These are phyloP conservation scores for Triplophysa dalaica DNA, from an alignment of 2,113 vertebrate genomes.

Conservation along the genomic window DNA sequence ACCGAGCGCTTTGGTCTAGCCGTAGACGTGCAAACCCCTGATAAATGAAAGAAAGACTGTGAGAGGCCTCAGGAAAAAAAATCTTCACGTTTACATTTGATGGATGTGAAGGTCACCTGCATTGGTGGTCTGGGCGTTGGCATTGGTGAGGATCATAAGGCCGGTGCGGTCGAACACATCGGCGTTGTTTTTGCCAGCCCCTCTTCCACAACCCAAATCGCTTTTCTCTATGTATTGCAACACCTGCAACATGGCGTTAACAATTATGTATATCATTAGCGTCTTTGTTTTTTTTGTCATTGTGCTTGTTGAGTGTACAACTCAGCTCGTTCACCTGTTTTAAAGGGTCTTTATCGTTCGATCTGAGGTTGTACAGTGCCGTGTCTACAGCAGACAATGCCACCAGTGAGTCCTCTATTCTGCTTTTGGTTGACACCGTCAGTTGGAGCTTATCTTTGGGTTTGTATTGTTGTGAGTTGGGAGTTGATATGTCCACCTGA, in stretches of 20 bases:
- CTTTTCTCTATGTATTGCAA: conserved; percentile 78
- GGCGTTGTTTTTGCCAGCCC: conserved; percentile 81
- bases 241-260: conserved; percentile 68
- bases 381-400: conserved; percentile 83
- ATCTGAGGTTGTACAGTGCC: conserved; percentile 76
- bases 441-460: conserved; percentile 74
- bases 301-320: not conserved
- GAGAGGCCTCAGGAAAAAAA: too few species aligned
- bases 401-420: conserved; percentile 73
- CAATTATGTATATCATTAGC: too few species aligned
- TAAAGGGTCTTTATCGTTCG: conserved; percentile 67
- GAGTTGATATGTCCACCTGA: conserved; percentile 73
- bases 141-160: conserved; percentile 88
- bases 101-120: conserved; percentile 44
- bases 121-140: conserved; percentile 71
- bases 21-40: conserved; percentile 55
- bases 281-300: too few species aligned
- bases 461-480: conserved; percentile 47
- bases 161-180: conserved; percentile 85
- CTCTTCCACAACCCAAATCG: conserved; percentile 90
- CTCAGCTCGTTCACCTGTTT: conserved; percentile 48
- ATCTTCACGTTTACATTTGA: too few species aligned
- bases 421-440: conserved; percentile 62
- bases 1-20: conserved; percentile 62
- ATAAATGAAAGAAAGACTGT: conserved; percentile 51